Conservation (phyloP, 2,888 invertebrate species). For the Microctonus aethiopoides region DNA sequence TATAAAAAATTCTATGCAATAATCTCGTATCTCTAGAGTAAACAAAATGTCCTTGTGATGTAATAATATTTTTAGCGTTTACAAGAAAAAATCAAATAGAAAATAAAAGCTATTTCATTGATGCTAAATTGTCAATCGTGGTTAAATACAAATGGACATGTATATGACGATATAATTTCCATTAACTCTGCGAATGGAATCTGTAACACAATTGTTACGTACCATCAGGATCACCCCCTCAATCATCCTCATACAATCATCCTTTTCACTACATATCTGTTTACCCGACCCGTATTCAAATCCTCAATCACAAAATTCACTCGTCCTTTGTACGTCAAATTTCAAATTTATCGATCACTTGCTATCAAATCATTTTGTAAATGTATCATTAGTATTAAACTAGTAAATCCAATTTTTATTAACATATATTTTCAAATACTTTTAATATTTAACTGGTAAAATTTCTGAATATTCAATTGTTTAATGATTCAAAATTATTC, state of each 20-base stretch:
- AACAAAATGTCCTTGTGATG: no score
- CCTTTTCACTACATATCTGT: not conserved
- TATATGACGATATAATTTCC: not conserved
- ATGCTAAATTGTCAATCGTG: not conserved
- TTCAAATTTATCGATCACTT: not conserved
- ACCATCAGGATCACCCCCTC: not conserved
- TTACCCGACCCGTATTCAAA: not conserved
- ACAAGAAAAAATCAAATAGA: no score
- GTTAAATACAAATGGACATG: not conserved
- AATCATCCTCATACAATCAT: not conserved
- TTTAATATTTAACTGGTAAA: no score
- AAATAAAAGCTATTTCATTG: not conserved
- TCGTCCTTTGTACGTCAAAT: not conserved
- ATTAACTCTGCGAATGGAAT: constrained; percentile 5
- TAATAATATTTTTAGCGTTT: no score
- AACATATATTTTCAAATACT: no score
- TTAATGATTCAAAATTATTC: no score
- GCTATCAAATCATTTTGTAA: not conserved
- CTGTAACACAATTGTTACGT: not conserved
- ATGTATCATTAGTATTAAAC: not conserved
- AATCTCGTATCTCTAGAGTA: no score
- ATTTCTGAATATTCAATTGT: no score
- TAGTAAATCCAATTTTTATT: not conserved
- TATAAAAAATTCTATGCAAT: no score
- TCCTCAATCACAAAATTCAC: not conserved